Evolutionary conservation across 1,140 invertebrate genomes (phyloP).

Genomic region (Eupristina koningsbergeri): DNA sequence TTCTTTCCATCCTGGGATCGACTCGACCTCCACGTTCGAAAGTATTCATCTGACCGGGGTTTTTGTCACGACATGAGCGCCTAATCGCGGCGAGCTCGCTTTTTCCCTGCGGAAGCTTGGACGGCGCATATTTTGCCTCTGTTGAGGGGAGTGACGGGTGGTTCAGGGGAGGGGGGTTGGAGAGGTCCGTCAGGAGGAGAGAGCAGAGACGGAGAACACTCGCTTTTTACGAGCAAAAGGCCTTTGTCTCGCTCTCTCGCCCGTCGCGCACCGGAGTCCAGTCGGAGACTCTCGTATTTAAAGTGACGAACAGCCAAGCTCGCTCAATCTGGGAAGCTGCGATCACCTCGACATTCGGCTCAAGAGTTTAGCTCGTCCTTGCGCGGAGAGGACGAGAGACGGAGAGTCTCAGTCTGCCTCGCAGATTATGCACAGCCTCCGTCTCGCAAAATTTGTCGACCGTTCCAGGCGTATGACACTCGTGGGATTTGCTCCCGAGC

Average conservation of each 20-base stretch:
- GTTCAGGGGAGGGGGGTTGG: background rate
- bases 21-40: background rate
- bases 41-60: slow-evolving; percentile 5
- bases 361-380: background rate
- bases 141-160: too few species aligned
- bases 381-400: background rate
- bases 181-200: too few species aligned
- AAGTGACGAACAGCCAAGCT: background rate
- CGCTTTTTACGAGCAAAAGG: slow-evolving; percentile 23
- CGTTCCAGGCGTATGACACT: background rate
- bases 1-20: too few species aligned
- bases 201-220: background rate
- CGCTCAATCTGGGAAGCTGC: background rate
- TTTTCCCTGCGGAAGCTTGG: slow-evolving; percentile 22
- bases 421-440: background rate
- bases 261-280: background rate
- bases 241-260: slow-evolving; percentile 31
- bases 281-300: slow-evolving; percentile 22
- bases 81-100: slow-evolving; percentile 4
- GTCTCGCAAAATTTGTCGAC: background rate
- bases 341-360: background rate
- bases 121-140: slow-evolving; percentile 23
- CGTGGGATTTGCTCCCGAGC: background rate
- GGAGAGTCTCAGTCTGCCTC: too few species aligned
- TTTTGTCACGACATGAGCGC: slow-evolving; percentile 6